A percentile compares a stretch with the other conserved stretches of the same genome.
Evolutionary conservation across 2,888 invertebrate species (phyloP).

Genomic region (Nesidiocoris tenuis): DNA sequence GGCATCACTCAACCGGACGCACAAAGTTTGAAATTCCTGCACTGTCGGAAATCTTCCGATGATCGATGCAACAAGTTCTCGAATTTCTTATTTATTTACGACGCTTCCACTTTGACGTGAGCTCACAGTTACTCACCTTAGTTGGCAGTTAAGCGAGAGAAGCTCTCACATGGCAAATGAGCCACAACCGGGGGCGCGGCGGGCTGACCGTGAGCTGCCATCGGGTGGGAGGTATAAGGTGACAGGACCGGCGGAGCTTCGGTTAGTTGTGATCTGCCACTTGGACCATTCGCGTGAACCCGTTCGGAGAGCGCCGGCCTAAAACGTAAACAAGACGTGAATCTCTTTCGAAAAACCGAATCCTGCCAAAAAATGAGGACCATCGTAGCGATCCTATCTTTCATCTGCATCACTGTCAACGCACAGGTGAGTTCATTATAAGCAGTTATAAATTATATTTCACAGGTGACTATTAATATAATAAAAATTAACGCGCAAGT

Average conservation of each 20-base stretch:
- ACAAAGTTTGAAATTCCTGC: too few species aligned
- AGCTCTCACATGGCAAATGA: neutral
- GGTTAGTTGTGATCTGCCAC: slow-evolving; percentile 9
- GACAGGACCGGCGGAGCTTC: slow-evolving; percentile 4
- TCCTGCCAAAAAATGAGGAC: slow-evolving; percentile 11
- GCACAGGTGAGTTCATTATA: slow-evolving; percentile 32
- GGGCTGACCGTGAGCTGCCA: neutral
- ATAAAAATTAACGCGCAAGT: too few species aligned
- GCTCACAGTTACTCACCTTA: neutral
- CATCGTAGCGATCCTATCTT: slow-evolving; percentile 10
- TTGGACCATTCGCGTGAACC: neutral
- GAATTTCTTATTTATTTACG: neutral
- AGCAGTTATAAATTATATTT: too few species aligned
- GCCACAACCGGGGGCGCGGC: neutral
- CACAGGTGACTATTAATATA: too few species aligned
- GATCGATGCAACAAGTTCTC: too few species aligned
- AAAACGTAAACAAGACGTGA: neutral
- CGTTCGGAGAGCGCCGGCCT: neutral
- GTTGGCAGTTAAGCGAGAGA: neutral
- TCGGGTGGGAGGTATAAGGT: slow-evolving; percentile 21
- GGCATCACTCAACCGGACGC: too few species aligned
- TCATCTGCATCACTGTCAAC: slow-evolving; percentile 29
- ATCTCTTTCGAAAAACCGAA: neutral
- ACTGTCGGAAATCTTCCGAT: too few species aligned
- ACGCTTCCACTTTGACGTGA: neutral